Conservation (phyloP, 2,113 vertebrate genomes). For the Platysternon megacephalum region DNA sequence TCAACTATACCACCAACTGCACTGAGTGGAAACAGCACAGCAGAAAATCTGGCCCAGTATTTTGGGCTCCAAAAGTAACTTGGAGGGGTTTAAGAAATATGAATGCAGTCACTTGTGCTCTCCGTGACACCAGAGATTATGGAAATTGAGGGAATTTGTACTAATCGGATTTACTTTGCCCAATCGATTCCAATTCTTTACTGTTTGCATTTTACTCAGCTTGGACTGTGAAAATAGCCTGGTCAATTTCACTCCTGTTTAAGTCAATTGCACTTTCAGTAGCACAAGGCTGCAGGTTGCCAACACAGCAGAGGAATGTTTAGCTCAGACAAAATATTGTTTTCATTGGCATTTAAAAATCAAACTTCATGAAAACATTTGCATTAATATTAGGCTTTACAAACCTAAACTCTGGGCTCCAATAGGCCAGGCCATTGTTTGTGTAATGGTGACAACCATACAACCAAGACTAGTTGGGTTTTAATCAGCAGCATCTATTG, state of each 20-base stretch:
- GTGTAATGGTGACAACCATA: background rate
- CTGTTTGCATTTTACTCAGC: background rate
- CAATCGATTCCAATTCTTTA: background rate
- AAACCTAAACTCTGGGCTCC: background rate
- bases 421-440: background rate
- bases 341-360: background rate
- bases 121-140: no score
- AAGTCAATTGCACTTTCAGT: background rate
- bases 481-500: background rate
- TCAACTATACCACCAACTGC: no score
- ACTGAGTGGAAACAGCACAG: no score
- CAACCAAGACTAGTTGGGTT: background rate
- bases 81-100: no score
- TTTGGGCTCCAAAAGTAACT: no score
- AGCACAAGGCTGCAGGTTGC: background rate
- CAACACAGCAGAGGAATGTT: background rate
- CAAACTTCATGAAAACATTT: background rate
- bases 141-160: no score
- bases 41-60: no score
- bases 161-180: background rate
- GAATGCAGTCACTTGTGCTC: no score
- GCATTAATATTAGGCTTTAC: background rate
- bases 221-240: background rate
- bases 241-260: background rate
- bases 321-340: background rate